phyloP scores from a whole-genome alignment of 2,888 invertebrate species.

The Pachymerium ferrugineum region DNA sequence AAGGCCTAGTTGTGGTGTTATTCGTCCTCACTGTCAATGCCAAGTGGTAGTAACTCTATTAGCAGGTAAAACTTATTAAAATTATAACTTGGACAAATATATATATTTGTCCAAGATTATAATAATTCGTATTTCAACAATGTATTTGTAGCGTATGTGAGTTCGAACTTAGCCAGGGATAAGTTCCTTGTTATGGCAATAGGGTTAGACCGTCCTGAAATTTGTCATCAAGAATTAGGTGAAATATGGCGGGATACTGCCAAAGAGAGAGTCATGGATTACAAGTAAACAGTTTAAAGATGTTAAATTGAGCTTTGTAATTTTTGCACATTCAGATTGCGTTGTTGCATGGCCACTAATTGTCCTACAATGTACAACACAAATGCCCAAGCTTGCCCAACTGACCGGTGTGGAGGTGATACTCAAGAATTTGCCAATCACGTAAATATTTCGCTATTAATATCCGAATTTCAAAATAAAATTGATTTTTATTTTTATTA shows the following conservation, averaged over 20 bases:
- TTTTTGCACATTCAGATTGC: not conserved
- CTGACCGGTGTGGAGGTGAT: too few species aligned
- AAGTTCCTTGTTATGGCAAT: conserved; percentile 84
- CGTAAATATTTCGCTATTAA: not conserved
- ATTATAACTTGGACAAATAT: not conserved
- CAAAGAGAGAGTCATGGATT: conserved; percentile 32
- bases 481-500: not conserved
- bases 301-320: not conserved
- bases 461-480: not conserved
- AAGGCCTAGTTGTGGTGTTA: conserved; percentile 73
- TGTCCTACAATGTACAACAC: too few species aligned
- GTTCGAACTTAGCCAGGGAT: conserved; percentile 62
- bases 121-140: not conserved
- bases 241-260: conserved; percentile 66
- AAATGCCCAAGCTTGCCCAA: too few species aligned
- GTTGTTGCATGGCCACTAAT: too few species aligned
- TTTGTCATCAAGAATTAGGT: conserved; percentile 58
- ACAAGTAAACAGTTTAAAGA: conserved; percentile 29
- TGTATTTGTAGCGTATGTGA: conserved; percentile 45
- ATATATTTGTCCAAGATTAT: too few species aligned
- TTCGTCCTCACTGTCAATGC: conserved; percentile 45
- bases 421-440: too few species aligned
- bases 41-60: conserved; percentile 33
- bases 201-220: conserved; percentile 51
- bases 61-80: conserved; percentile 33